These are phyloP conservation scores for Myotis daubentonii DNA, from an alignment of 2,797 vertebrate species.

Conservation along the genomic window DNA sequence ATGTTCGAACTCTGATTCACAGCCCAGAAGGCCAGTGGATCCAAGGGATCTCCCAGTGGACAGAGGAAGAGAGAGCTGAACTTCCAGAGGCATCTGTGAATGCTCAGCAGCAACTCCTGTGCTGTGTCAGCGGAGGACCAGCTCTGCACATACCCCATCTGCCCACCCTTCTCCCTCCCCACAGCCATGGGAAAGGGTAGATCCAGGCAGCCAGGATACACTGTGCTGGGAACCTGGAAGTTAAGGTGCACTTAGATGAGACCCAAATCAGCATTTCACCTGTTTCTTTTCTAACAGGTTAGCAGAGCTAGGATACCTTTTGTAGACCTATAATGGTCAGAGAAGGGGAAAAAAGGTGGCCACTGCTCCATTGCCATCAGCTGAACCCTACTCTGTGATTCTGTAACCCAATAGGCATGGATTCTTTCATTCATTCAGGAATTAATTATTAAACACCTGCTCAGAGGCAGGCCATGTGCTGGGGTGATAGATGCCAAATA, in stretches of 20 bases:
- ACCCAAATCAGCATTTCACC: neutral
- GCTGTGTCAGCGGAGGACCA: neutral
- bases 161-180: neutral
- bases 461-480: neutral
- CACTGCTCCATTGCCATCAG: no score
- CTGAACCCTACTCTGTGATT: neutral
- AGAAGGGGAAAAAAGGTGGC: neutral
- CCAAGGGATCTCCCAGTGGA: neutral
- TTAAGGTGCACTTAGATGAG: neutral
- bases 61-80: neutral
- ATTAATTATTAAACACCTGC: neutral
- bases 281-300: neutral
- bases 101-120: neutral
- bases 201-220: accelerated
- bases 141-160: neutral
- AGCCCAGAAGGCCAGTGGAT: neutral
- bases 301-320: neutral
- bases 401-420: neutral
- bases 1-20: neutral
- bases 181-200: neutral
- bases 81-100: neutral
- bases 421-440: neutral
- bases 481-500: neutral
- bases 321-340: neutral
- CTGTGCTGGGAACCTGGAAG: neutral